Conservation (phyloP, 2,113 vertebrate genomes). For the Emydura subglobosa region DNA sequence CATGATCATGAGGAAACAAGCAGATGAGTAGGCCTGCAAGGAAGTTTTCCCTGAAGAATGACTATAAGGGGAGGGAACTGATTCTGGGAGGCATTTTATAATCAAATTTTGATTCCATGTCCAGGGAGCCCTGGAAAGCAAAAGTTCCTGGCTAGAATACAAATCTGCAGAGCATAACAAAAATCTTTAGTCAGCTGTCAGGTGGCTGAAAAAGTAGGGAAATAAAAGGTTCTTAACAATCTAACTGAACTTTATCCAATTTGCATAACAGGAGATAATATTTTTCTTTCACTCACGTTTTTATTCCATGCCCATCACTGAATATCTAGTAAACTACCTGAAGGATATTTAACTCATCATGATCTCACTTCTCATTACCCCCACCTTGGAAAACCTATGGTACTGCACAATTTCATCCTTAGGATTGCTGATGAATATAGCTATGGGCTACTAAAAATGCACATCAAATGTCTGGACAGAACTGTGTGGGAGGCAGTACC, state of each 20-base stretch:
- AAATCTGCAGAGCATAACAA: neutral
- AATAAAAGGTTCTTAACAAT: constrained; percentile 1
- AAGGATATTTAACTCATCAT: neutral
- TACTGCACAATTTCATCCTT: constrained; percentile 28
- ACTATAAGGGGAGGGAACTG: neutral
- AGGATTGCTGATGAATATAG: constrained; percentile 34
- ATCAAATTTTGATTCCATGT: neutral
- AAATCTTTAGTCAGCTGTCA: neutral
- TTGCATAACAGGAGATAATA: neutral
- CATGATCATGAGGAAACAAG: neutral
- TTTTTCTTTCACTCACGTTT: neutral
- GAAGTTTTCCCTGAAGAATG: neutral
- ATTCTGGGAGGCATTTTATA: neutral
- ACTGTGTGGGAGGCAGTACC: constrained; percentile 39
- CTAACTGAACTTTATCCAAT: neutral
- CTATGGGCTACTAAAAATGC: constrained; percentile 25
- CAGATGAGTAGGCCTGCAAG: neutral
- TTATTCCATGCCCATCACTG: neutral
- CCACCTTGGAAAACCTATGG: constrained; percentile 11
- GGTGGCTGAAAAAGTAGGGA: neutral
- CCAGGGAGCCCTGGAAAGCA: neutral
- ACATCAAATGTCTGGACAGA: constrained; percentile 43
- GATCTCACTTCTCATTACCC: neutral
- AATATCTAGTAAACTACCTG: neutral
- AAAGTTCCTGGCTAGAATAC: neutral